These are phyloP conservation scores for Matsumurasca onukii DNA, from an alignment of 1,140 invertebrate genomes.

Conservation along the genomic window DNA sequence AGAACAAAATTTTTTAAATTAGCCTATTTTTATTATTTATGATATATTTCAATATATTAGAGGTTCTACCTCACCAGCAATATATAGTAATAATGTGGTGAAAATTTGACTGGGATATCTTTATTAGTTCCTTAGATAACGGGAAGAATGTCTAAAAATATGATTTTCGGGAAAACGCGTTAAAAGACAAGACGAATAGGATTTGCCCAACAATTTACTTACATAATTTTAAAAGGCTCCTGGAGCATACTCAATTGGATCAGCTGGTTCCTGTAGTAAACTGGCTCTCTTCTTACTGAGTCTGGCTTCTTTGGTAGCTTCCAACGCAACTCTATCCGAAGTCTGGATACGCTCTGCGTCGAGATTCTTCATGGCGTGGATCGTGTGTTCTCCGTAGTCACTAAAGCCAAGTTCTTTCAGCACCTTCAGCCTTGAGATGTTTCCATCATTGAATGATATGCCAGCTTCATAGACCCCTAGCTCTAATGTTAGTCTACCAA, in stretches of 20 bases:
- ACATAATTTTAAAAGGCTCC: constrained; percentile 2
- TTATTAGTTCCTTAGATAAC: constrained; percentile 2
- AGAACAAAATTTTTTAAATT: background rate
- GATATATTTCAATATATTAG: background rate
- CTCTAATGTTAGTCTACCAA: constrained; percentile 3
- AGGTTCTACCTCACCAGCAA: background rate
- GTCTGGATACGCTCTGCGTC: background rate
- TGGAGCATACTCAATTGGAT: background rate
- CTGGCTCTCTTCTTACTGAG: background rate
- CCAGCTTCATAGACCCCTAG: constrained; percentile 20
- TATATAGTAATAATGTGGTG: background rate
- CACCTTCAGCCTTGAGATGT: background rate
- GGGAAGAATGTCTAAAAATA: background rate
- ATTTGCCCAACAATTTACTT: background rate
- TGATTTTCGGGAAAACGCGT: background rate
- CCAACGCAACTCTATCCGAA: background rate
- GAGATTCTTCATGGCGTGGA: background rate
- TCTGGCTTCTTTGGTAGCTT: constrained; percentile 3
- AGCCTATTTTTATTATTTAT: background rate
- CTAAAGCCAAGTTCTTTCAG: background rate
- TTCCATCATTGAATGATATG: constrained; percentile 25
- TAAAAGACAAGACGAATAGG: background rate
- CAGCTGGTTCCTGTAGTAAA: background rate
- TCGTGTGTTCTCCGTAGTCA: background rate
- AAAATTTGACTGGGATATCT: background rate